A percentile compares a stretch with the other conserved stretches of the same genome.
These are phyloP conservation scores for Argyrosomus japonicus DNA, from an alignment of 2,113 vertebrate species.

Conservation along the genomic window DNA sequence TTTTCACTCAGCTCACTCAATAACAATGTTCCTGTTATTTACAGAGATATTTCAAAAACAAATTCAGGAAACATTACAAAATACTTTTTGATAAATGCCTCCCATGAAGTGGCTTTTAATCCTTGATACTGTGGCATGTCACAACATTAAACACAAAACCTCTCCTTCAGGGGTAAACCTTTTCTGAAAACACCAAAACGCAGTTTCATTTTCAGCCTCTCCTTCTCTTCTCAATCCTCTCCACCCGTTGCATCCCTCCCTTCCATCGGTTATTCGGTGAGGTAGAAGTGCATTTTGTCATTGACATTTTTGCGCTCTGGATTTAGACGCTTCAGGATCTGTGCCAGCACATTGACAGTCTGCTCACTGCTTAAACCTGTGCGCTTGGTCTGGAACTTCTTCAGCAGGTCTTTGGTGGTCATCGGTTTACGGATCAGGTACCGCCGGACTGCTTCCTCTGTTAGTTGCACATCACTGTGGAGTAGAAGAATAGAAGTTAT, in stretches of 20 bases:
- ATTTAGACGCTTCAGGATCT: constrained; percentile 95
- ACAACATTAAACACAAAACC: background rate
- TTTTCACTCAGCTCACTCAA: background rate
- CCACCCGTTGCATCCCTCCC: too few species aligned
- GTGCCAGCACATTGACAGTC: constrained; percentile 94
- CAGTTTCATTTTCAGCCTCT: background rate
- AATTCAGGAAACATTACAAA: background rate
- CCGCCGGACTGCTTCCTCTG: constrained; percentile 91
- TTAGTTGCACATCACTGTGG: constrained; percentile 91
- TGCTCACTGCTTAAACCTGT: constrained; percentile 94
- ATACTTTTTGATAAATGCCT: background rate
- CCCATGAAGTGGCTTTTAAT: background rate
- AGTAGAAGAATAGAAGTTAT: background rate
- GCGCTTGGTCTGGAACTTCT: constrained; percentile 97
- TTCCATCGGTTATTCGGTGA: constrained; percentile 84
- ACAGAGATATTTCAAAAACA: constrained; percentile 16
- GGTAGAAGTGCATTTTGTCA: constrained; percentile 97
- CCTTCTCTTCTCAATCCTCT: background rate
- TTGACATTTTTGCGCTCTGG: constrained; percentile 92
- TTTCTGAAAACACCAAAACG: background rate
- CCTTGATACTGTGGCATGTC: background rate
- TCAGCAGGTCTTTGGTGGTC: constrained; percentile 96
- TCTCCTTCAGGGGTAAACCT: background rate
- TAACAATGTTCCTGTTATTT: background rate
- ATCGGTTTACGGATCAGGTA: constrained; percentile 95